phyloP scores from a whole-genome alignment of 2,113 vertebrate species.

The Ancistrus triradiatus region DNA sequence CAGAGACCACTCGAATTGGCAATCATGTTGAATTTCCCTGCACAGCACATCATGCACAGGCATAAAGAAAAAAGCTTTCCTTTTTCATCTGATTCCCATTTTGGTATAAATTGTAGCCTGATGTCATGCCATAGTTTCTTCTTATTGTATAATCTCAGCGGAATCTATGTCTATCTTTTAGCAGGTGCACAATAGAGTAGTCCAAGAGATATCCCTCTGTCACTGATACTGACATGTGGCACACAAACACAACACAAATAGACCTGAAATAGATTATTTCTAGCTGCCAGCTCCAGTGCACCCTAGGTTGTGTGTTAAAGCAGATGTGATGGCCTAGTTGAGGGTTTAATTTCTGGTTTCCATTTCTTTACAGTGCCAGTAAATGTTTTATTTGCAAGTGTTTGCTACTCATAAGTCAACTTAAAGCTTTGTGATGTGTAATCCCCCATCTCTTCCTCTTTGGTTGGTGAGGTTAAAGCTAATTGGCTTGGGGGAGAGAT shows the following conservation, averaged over 20 bases:
- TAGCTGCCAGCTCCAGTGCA: conserved; percentile 7
- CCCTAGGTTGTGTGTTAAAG: background rate
- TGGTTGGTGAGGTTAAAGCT: conserved; percentile 63
- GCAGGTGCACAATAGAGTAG: conserved; percentile 62
- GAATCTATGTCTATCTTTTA: conserved; percentile 46
- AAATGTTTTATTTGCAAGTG: conserved; percentile 18
- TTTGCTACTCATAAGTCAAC: conserved; percentile 18
- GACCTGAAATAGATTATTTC: too few species aligned
- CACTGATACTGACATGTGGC: conserved; percentile 21
- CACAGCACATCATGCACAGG: conserved; percentile 35
- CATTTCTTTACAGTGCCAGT: conserved; percentile 28
- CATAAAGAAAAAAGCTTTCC: conserved; percentile 22
- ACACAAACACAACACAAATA: conserved; percentile 34
- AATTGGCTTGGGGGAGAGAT: conserved; percentile 68
- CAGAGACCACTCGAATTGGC: conserved; percentile 38
- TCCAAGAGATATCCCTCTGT: conserved; percentile 44
- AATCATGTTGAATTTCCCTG: conserved; percentile 44
- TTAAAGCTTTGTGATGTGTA: conserved; percentile 6
- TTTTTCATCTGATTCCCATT: conserved; percentile 63
- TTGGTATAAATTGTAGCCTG: conserved; percentile 51
- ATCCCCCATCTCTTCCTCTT: background rate
- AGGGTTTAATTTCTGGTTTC: conserved; percentile 40
- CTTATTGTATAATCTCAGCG: conserved; percentile 52
- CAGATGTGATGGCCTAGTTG: conserved; percentile 31
- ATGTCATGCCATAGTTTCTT: conserved; percentile 52